A percentile compares a stretch with the other conserved stretches of the same genome.
Evolutionary conservation across 1,140 invertebrate species (phyloP).

Genomic region (Dermatophagoides farinae): DNA sequence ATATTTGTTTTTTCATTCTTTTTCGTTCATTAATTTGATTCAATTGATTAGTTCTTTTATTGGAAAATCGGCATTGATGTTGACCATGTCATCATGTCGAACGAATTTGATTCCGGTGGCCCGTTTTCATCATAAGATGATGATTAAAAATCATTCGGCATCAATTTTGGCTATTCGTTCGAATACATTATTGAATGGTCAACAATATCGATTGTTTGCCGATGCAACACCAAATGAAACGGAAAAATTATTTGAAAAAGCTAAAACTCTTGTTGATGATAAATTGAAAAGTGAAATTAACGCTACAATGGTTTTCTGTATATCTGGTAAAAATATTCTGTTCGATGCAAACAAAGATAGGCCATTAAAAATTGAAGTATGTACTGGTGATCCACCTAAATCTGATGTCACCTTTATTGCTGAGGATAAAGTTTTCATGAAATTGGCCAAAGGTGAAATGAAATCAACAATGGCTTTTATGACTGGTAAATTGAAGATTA

Average conservation of each 20-base stretch:
- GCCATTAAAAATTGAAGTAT: slow-evolving; percentile 10
- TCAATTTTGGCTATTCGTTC: no score
- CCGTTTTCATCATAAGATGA: no score
- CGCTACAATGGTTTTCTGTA: slow-evolving; percentile 11
- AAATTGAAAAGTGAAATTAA: slow-evolving; percentile 15
- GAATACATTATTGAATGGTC: no score
- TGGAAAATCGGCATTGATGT: no score
- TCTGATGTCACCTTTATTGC: slow-evolving; percentile 50
- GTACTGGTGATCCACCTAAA: not conserved
- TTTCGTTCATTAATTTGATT: no score
- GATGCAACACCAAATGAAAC: not conserved
- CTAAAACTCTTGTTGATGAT: slow-evolving; percentile 5
- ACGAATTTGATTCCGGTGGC: no score
- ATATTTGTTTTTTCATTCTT: no score
- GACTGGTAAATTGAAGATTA: slow-evolving; percentile 85
- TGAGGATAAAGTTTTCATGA: slow-evolving; percentile 37
- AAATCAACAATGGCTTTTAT: slow-evolving; percentile 81
- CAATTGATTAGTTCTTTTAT: no score
- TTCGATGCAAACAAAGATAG: slow-evolving; percentile 10
- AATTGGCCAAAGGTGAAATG: slow-evolving; percentile 34
- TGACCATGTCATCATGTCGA: no score
- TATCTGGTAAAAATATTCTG: slow-evolving; percentile 15
- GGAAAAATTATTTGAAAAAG: slow-evolving; percentile 11
- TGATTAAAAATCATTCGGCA: no score
- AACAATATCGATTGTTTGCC: no score